phyloP scores from a whole-genome alignment of 2,888 invertebrate species.

The Harpalus rubripes region DNA sequence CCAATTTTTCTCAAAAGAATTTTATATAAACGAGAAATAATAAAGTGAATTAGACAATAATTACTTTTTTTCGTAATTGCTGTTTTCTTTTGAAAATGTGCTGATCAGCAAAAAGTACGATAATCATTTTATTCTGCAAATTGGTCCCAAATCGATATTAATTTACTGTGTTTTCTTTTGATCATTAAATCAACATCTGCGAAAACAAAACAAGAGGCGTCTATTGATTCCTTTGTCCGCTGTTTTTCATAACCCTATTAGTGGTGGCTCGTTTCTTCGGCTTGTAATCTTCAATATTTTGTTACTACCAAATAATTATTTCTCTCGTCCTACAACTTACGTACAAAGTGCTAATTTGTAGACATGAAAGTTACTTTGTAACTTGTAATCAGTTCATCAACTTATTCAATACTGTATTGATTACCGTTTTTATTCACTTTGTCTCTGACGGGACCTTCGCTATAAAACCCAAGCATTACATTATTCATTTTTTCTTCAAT shows the following conservation, averaged over 20 bases:
- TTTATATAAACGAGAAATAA: no score
- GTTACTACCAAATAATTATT: background rate
- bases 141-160: constrained; percentile 36
- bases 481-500: no score
- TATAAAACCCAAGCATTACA: no score
- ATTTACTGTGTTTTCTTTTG: constrained; percentile 43
- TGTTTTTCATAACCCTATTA: background rate
- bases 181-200: constrained; percentile 32
- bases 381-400: background rate
- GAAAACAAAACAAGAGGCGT: constrained; percentile 16
- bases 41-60: no score
- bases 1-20: no score
- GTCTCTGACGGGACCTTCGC: background rate
- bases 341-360: background rate
- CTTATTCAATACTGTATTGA: background rate
- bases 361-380: constrained; percentile 6
- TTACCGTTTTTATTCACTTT: background rate
- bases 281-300: background rate
- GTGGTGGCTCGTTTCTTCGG: background rate
- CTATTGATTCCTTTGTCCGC: constrained; percentile 10
- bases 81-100: no score
- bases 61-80: no score
- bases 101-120: background rate
- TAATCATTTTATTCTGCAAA: background rate
- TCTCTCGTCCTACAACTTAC: background rate